These are phyloP conservation scores for Spodoptera litura DNA, from an alignment of 1,140 invertebrate species.

Conservation along the genomic window DNA sequence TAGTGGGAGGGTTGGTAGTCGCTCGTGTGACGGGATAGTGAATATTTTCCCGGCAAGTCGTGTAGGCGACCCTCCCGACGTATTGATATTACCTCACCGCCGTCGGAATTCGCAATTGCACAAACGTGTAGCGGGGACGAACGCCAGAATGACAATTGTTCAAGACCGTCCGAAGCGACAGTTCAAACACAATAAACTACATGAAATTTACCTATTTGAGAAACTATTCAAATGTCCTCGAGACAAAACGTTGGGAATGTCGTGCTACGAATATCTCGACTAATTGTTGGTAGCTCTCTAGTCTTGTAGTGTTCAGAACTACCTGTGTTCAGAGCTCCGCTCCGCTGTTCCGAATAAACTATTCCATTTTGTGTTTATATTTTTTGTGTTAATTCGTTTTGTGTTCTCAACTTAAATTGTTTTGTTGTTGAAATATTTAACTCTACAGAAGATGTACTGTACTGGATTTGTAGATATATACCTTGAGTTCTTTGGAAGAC, in stretches of 20 bases:
- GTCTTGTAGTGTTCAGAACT: constrained; percentile 23
- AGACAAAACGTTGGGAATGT: constrained; percentile 39
- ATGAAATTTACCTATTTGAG: constrained; percentile 48
- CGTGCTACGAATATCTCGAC: constrained; percentile 38
- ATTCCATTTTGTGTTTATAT: not conserved
- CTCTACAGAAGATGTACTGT: no score
- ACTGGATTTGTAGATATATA: no score
- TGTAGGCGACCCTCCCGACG: constrained; percentile 42
- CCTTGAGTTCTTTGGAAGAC: no score
- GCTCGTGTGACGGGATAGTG: constrained; percentile 39
- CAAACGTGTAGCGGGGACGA: constrained; percentile 46
- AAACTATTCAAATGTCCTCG: constrained; percentile 40
- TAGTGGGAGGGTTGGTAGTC: not conserved
- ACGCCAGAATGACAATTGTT: constrained; percentile 53
- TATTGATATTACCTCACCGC: constrained; percentile 53
- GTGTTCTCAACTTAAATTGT: no score
- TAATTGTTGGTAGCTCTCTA: constrained; percentile 17
- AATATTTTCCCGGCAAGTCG: constrained; percentile 45
- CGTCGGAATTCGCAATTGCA: constrained; percentile 54
- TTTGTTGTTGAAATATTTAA: no score
- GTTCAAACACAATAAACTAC: constrained; percentile 54
- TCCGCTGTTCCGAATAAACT: no score
- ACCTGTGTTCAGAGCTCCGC: constrained; percentile 1
- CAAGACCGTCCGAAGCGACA: constrained; percentile 49
- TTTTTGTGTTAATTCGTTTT: not conserved